Evolutionary conservation across 1,140 invertebrate genomes (phyloP), one percentile per base, ranked within the genome.

Genomic region (Cecropterus lyciades): DNA sequence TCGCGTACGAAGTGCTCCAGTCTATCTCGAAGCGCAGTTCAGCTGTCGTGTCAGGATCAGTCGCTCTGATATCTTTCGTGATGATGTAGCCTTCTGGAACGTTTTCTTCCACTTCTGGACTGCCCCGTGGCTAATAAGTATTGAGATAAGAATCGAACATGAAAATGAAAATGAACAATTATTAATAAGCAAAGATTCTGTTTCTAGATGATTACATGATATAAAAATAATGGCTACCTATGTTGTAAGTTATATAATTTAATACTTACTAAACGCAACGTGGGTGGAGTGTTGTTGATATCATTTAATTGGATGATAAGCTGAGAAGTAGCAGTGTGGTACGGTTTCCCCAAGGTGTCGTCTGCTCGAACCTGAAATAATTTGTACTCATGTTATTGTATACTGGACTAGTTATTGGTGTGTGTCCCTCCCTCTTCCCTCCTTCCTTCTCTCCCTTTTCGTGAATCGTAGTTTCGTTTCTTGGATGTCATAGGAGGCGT

Each of bases 231-330:
- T n/a, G n/a, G n/a, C n/a, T n/a, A n/a, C n/a, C n/a, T n/a, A n/a
- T n/a, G n/a, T n/a, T n/a, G n/a, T n/a, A n/a, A n/a, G n/a, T n/a
- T n/a, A n/a, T n/a, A n/a, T n/a, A n/a, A n/a, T n/a, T n/a, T n/a
- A 16, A 17, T 6, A 14, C 55, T 82, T 67, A 91, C 89, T 71
- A 91, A 59, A 13, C 85, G 72, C 0, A 94, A 80, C 17, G 82
- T 88, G 8, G 94, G 94, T 2, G 92, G 92, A 33, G 93, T 93
- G 67, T 94, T 94, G 77, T 95, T 95, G 60, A 94, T 89, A 73
- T 94, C 94, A 0, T 82, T 70, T 0, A 95, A 79, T 51, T 88
- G 85, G 4, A 95, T 93, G 9, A 86, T 85, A 4, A 95, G 71
- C 55, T 93, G 93, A 2, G 92, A 84, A 13, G 89, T 93, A 0